These are phyloP conservation scores for Teleogryllus occipitalis DNA, from an alignment of 1,140 invertebrate genomes.

Conservation along the genomic window DNA sequence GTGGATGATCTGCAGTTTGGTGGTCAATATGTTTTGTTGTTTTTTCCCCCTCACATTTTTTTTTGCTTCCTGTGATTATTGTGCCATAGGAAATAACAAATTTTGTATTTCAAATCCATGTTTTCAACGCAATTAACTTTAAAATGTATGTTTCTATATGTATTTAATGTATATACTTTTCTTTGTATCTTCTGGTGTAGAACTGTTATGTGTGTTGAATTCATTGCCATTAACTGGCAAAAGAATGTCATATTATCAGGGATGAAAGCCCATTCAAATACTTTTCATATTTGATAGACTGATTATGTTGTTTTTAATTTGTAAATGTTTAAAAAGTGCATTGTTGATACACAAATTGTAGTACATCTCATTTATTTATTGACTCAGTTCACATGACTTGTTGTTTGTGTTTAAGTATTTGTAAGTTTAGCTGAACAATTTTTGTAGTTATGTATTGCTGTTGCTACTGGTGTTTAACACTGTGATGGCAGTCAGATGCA, in stretches of 20 bases:
- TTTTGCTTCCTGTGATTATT: constrained; percentile 18
- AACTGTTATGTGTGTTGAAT: neutral
- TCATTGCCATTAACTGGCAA: neutral
- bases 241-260: neutral
- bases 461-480: constrained; percentile 1
- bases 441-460: constrained; percentile 1
- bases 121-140: neutral
- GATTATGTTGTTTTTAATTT: constrained; percentile 14
- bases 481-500: neutral
- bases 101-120: neutral
- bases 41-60: neutral
- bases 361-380: neutral
- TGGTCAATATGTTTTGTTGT: neutral
- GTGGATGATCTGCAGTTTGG: constrained; percentile 7
- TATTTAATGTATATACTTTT: neutral
- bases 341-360: neutral
- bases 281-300: constrained; percentile 14
- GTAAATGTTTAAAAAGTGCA: constrained; percentile 12
- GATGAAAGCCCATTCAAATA: neutral
- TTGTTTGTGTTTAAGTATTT: neutral
- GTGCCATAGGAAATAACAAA: constrained; percentile 18
- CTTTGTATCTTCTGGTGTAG: neutral
- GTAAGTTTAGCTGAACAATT: neutral
- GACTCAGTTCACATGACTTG: neutral
- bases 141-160: neutral